phyloP scores from a whole-genome alignment of 2,113 vertebrate species.

The Ochotona curzoniae region DNA sequence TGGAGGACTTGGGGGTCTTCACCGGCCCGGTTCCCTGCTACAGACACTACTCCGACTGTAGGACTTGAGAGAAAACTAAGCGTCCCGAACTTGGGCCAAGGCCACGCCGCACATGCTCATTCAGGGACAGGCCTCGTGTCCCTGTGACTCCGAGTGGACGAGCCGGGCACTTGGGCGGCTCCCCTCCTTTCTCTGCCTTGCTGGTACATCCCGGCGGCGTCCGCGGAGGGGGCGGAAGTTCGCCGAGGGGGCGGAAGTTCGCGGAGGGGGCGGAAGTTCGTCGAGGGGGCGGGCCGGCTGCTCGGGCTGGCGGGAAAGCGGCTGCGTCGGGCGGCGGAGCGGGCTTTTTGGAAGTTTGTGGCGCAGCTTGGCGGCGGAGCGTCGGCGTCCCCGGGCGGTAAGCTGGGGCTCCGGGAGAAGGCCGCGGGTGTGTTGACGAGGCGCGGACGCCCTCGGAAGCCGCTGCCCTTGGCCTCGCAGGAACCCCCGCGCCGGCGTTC shows the following conservation, averaged over 20 bases:
- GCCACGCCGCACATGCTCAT: background rate
- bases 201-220: background rate
- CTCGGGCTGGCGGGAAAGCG: conserved; percentile 48
- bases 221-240: too few species aligned
- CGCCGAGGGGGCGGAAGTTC: too few species aligned
- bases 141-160: background rate
- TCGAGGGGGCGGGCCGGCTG: conserved; percentile 51
- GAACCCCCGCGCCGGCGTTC: too few species aligned
- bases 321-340: accelerated
- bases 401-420: background rate
- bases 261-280: conserved; percentile 11
- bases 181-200: background rate
- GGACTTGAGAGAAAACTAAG: too few species aligned
- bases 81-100: too few species aligned
- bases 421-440: background rate
- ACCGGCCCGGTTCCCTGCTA: too few species aligned
- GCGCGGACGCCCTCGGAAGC: background rate
- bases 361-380: accelerated
- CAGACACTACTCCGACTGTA: background rate
- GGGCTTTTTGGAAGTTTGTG: conserved; percentile 52
- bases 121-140: background rate
- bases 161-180: background rate
- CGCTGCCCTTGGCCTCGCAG: accelerated
- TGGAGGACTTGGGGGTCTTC: background rate
- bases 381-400: background rate